These are phyloP conservation scores for Arbacia lixula DNA, from an alignment of 53 echinoderm and acorn worm genomes.

Conservation along the genomic window DNA sequence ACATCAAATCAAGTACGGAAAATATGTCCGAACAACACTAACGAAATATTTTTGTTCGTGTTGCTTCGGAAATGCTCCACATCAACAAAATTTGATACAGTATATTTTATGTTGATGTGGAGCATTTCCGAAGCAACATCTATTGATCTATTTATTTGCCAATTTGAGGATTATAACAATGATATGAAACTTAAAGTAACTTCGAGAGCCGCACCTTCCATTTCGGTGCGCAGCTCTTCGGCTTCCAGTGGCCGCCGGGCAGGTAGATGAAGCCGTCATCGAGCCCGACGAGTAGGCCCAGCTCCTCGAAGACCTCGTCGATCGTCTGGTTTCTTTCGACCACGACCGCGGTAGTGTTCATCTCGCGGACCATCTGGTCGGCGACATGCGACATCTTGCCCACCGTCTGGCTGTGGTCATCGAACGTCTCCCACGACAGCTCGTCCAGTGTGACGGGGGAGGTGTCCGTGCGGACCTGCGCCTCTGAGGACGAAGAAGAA, in stretches of 20 bases:
- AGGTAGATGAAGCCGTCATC: slow-evolving; percentile 61
- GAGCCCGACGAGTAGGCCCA: slow-evolving; percentile 13
- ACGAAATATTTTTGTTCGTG: no score
- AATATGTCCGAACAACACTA: no score
- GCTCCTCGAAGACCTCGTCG: slow-evolving; percentile 41
- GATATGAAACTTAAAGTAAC: no score
- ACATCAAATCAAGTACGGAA: no score
- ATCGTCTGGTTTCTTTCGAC: slow-evolving; percentile 27
- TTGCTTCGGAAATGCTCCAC: no score
- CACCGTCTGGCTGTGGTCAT: not conserved
- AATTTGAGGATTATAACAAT: no score
- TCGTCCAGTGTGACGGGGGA: slow-evolving; percentile 36
- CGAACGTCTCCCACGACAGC: slow-evolving; percentile 23
- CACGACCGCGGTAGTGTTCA: slow-evolving; percentile 18
- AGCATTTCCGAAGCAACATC: no score
- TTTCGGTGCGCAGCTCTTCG: slow-evolving; percentile 47
- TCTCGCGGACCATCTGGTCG: slow-evolving; percentile 1
- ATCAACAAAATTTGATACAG: no score
- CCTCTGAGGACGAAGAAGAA: not conserved
- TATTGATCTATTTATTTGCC: no score
- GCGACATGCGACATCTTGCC: slow-evolving; percentile 4
- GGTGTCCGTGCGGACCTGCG: not conserved
- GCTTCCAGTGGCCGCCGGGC: slow-evolving; percentile 84
- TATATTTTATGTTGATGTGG: no score
- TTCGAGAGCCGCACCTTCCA: slow-evolving; percentile 68